Evolutionary conservation across 2,113 vertebrate species (phyloP).

Genomic region (Paracanthobrama guichenoti): DNA sequence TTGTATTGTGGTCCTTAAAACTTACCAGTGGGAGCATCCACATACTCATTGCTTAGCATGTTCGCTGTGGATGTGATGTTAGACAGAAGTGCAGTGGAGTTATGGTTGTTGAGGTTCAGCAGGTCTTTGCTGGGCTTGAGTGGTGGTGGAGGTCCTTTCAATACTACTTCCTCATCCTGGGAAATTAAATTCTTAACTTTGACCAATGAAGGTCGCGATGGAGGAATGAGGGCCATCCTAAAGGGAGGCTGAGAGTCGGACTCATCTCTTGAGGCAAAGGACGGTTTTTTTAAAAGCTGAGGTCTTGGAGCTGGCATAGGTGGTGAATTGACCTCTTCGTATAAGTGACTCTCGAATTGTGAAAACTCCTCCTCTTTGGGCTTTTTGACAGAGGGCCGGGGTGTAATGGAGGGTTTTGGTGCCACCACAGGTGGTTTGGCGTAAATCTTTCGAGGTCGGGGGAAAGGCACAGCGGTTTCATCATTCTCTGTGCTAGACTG

Average conservation of each 20-base stretch:
- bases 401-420: conserved; percentile 80
- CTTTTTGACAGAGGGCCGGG: conserved; percentile 72
- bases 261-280: conserved; percentile 50
- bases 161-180: conserved; percentile 62
- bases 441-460: conserved; percentile 74
- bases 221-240: conserved; percentile 54
- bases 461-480: conserved; percentile 68
- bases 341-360: conserved; percentile 63
- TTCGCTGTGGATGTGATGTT: neutral
- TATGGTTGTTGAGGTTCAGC: conserved; percentile 73
- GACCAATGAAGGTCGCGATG: conserved; percentile 67
- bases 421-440: conserved; percentile 71
- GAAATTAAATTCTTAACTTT: conserved; percentile 71
- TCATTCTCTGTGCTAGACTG: conserved; percentile 69
- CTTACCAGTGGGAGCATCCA: conserved; percentile 60
- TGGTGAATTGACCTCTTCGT: conserved; percentile 58
- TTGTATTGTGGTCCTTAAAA: neutral
- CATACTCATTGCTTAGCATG: conserved; percentile 30
- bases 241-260: conserved; percentile 50
- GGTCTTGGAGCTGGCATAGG: conserved; percentile 77
- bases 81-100: conserved; percentile 55
- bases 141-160: conserved; percentile 34
- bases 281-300: conserved; percentile 73
- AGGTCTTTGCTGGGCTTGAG: conserved; percentile 59
- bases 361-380: conserved; percentile 71